Evolutionary conservation across 2,113 vertebrate genomes (phyloP), one percentile per base, ranked within the genome.

Genomic region (Jaculus jaculus): DNA sequence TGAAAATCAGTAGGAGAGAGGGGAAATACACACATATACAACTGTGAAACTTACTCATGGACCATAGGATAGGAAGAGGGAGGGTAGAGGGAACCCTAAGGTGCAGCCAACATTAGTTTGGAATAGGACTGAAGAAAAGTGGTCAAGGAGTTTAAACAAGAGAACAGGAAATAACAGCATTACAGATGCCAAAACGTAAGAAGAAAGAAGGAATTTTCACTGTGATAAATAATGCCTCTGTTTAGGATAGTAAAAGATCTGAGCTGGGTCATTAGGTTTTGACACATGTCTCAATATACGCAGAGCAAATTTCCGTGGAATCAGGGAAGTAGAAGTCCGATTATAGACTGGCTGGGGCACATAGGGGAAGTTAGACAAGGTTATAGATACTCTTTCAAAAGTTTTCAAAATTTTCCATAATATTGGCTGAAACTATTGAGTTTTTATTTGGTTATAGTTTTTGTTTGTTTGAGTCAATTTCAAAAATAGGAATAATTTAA

Each of bases 381-480:
- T 51, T 51, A 11, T 30, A 58, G 47, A 32, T 73, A 42, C 65
- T 87, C 7, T 84, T 93, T 83, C 72, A 60, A 68, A 93, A 78
- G 34, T 47, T 5, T 47, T 47, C 42, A 47, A 47, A 47, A 47
- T 6, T 90, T 63, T 26, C n/a, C 12, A 65, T 66, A 65, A 63
- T 24, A 11, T 82, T 73, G 72, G 39, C 63, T 87, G 72, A 84
- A 87, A 91, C 74, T 5, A 75, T 89, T 72, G 30, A 15, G 23
- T 88, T 94, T 73, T 78, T 79, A 34, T 87, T 90, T 65, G 60
- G 21, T 90, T 21, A 74, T 39, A 88, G 58, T n/a, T 87, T 91
- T 86, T 65, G 34, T 91, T 86, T 65, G 34, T 63, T 54, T 28
- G 37, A 80, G 51, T 84, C 37, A 20, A 84, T 60, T 93, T 91